Conservation (phyloP, 2,113 vertebrate genomes). For the Anarhynchus alexandrinus region DNA sequence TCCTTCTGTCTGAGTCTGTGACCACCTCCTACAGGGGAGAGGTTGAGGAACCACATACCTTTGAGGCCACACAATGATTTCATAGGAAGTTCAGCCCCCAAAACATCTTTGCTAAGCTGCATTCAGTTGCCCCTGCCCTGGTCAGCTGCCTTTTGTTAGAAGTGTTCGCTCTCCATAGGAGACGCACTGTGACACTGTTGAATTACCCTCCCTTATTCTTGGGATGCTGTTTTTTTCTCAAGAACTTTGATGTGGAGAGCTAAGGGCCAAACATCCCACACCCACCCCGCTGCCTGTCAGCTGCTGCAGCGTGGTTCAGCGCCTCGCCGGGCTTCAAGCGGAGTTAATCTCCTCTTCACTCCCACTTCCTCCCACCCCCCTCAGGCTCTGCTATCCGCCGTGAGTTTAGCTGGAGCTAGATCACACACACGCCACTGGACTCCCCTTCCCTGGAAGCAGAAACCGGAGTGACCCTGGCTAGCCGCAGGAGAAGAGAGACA, state of each 20-base stretch:
- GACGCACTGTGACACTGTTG: slow-evolving; percentile 25
- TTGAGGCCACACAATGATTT: slow-evolving; percentile 9
- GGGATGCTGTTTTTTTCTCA: background rate
- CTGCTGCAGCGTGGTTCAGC: background rate
- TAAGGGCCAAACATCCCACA: background rate
- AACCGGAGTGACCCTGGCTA: slow-evolving; percentile 72
- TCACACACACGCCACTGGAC: background rate
- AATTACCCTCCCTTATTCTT: slow-evolving; percentile 70
- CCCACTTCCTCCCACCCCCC: background rate
- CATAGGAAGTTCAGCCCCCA: slow-evolving; percentile 13
- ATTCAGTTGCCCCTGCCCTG: slow-evolving; percentile 45
- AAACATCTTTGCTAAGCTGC: slow-evolving; percentile 64
- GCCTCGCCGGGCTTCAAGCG: background rate
- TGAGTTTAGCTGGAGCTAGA: slow-evolving; percentile 53
- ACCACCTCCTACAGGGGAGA: background rate
- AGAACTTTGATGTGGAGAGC: slow-evolving; percentile 11
- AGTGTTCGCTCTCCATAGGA: slow-evolving; percentile 33
- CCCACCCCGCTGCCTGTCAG: background rate
- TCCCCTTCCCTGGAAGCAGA: slow-evolving; percentile 55
- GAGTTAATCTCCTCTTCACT: background rate
- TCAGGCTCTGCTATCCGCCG: background rate
- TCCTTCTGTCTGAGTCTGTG: background rate
- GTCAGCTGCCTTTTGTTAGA: slow-evolving; percentile 76
- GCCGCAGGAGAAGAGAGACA: slow-evolving; percentile 60
- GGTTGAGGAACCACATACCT: background rate